A percentile compares a stretch with the other conserved stretches of the same genome.
These are phyloP conservation scores for Microhierax caerulescens DNA, from an alignment of 2,797 vertebrate genomes.

Conservation along the genomic window DNA sequence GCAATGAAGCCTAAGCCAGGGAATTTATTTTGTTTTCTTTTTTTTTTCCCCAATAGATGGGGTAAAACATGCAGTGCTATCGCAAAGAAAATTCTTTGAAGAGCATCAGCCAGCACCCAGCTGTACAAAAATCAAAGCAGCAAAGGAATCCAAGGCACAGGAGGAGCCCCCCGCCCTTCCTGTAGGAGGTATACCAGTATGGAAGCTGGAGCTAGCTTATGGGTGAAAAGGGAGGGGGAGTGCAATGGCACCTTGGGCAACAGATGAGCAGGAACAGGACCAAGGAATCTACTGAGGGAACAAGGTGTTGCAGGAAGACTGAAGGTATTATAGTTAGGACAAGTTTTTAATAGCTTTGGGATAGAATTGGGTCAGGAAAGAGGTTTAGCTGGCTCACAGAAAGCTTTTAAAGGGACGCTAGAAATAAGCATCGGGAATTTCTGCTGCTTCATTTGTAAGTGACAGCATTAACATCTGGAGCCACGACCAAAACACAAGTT, in stretches of 20 bases:
- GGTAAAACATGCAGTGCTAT: conserved; percentile 65
- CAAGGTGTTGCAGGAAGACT: not conserved
- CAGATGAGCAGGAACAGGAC: not conserved
- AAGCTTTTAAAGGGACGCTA: not conserved
- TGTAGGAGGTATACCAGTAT: not conserved
- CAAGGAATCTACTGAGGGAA: not conserved
- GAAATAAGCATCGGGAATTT: not conserved
- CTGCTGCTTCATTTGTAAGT: not conserved
- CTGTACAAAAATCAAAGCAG: not conserved
- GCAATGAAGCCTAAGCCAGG: not conserved
- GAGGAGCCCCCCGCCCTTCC: not conserved
- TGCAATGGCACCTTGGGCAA: not conserved
- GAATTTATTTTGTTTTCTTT: not conserved
- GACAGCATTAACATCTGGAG: not conserved
- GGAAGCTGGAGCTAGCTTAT: not conserved
- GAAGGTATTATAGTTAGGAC: not conserved
- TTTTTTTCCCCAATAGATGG: conserved; percentile 55
- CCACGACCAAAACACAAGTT: not conserved
- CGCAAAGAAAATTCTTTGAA: conserved; percentile 67
- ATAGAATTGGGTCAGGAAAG: not conserved
- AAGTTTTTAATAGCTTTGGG: not conserved
- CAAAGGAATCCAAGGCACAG: not conserved
- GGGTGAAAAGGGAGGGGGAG: not conserved
- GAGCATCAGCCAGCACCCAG: conserved; percentile 1
- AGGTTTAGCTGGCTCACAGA: not conserved